A percentile compares a stretch with the other conserved stretches of the same genome.
Conservation (phyloP, 2,888 invertebrate genomes). For the Cenopis cana region DNA sequence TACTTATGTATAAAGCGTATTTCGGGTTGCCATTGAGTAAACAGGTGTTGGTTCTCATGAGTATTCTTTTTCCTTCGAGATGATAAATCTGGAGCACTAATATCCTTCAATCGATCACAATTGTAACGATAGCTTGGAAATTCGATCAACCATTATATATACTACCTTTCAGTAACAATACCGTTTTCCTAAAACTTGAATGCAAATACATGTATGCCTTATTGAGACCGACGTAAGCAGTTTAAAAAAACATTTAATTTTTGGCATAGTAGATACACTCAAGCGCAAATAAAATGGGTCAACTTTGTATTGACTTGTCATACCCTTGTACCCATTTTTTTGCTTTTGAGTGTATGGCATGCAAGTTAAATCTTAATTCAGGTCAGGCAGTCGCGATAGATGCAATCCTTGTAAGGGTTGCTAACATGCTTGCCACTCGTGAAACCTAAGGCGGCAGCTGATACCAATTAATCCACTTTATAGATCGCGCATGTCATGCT, state of each 20-base stretch:
- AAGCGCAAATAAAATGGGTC: too few species aligned
- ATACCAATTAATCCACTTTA: constrained; percentile 49
- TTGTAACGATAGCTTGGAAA: constrained; percentile 17
- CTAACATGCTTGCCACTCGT: constrained; percentile 41
- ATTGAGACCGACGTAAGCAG: too few species aligned
- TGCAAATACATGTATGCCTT: too few species aligned
- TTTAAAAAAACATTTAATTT: too few species aligned
- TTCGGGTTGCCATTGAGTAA: constrained; percentile 34
- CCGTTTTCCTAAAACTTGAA: not conserved
- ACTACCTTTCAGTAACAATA: not conserved
- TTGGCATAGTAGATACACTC: too few species aligned
- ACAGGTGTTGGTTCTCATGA: constrained; percentile 43
- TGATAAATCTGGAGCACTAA: constrained; percentile 41
- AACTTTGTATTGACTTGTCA: too few species aligned
- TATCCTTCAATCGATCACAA: constrained; percentile 28
- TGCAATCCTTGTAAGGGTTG: constrained; percentile 35
- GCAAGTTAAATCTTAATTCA: constrained; percentile 25
- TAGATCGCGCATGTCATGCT: constrained; percentile 52
- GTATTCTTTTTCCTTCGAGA: constrained; percentile 37
- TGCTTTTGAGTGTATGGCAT: not conserved
- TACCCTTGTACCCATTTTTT: too few species aligned
- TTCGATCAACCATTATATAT: not conserved
- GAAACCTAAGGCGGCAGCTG: constrained; percentile 49
- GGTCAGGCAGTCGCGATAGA: constrained; percentile 42
- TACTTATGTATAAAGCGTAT: constrained; percentile 37